phyloP scores from a whole-genome alignment of 1,140 invertebrate genomes.

The Epicauta chinensis region DNA sequence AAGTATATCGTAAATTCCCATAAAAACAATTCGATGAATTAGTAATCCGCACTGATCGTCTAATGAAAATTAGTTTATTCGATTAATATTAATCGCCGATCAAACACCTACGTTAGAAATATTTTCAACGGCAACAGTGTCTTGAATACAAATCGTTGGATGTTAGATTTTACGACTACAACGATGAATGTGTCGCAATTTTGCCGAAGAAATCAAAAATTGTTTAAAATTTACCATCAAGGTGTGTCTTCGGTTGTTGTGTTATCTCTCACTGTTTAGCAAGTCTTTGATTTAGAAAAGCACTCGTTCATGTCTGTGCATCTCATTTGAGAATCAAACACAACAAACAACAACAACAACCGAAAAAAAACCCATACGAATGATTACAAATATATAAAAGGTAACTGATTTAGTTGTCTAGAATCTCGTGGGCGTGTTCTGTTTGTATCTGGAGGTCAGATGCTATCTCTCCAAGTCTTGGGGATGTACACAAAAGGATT shows the following conservation, averaged over 20 bases:
- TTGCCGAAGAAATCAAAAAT: not conserved
- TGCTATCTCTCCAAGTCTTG: constrained; percentile 24
- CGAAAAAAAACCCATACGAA: not conserved
- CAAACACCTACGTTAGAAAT: constrained; percentile 6
- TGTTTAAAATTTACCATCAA: too few relatives aligned
- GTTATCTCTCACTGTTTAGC: constrained; percentile 18
- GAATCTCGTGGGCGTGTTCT: constrained; percentile 35
- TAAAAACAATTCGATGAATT: not conserved
- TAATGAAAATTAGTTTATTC: constrained; percentile 10
- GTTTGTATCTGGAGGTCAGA: constrained; percentile 37
- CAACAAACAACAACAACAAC: not conserved
- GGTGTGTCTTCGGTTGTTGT: too few relatives aligned
- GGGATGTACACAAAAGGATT: constrained; percentile 32
- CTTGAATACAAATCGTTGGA: constrained; percentile 10
- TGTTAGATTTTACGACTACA: too few relatives aligned
- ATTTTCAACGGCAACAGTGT: not conserved
- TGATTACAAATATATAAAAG: constrained; percentile 4
- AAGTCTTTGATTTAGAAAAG: not conserved
- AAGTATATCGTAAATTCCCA: constrained; percentile 23
- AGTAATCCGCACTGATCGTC: too few relatives aligned
- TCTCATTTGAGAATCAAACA: constrained; percentile 21
- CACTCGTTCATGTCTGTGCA: constrained; percentile 25
- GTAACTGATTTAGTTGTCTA: constrained; percentile 39
- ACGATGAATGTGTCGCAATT: not conserved
- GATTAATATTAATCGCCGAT: constrained; percentile 11